Conservation (phyloP, 2,797 vertebrate genomes). For the Leptodactylus fallax region DNA sequence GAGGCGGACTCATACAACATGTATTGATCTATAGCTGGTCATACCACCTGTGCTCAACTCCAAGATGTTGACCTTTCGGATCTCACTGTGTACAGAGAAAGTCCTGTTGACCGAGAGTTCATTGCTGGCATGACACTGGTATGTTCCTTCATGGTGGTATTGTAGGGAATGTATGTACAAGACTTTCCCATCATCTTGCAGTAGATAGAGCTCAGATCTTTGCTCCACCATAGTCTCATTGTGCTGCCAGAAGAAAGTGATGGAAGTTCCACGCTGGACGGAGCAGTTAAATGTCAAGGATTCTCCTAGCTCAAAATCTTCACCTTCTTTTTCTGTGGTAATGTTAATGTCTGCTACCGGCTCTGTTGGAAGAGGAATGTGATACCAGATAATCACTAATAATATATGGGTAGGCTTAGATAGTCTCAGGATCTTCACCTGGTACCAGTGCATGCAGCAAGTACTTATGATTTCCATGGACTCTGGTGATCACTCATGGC, state of each 20-base stretch:
- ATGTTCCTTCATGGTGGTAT: background rate
- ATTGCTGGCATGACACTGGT: slow-evolving; percentile 39
- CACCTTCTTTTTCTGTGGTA: background rate
- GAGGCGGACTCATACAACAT: background rate
- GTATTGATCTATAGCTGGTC: background rate
- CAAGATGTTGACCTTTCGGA: background rate
- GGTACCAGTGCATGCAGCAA: background rate
- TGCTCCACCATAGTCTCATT: slow-evolving; percentile 13
- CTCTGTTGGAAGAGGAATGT: slow-evolving; percentile 1
- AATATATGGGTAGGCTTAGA: background rate
- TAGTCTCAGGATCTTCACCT: background rate
- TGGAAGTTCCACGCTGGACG: background rate
- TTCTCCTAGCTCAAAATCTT: background rate
- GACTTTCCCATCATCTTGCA: slow-evolving; percentile 26
- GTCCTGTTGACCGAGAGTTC: background rate
- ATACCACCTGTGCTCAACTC: background rate
- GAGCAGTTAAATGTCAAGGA: slow-evolving; percentile 36
- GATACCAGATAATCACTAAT: background rate
- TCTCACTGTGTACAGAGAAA: background rate
- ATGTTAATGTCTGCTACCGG: slow-evolving; percentile 1
- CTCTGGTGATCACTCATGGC: background rate
- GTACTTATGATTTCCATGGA: background rate
- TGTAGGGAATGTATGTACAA: slow-evolving; percentile 27
- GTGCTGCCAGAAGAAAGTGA: slow-evolving; percentile 16
- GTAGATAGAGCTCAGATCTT: background rate